Evolutionary conservation across 2,113 vertebrate species (phyloP).

Genomic region (Pelobates fuscus): DNA sequence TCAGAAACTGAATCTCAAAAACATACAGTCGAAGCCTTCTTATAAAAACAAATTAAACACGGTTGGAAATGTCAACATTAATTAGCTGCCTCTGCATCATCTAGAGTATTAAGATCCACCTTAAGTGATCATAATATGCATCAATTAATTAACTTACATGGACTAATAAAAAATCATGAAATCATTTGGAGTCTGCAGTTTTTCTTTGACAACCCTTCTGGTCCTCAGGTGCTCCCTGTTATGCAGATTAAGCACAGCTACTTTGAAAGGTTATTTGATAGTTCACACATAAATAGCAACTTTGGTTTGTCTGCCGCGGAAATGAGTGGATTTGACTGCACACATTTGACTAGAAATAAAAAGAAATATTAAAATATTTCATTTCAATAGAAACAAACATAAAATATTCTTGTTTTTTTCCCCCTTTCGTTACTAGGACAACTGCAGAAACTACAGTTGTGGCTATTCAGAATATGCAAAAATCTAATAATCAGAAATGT

Average conservation of each 20-base stretch:
- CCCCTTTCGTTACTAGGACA: too few relatives aligned
- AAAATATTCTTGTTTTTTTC: too few relatives aligned
- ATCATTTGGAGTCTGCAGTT: conserved; percentile 46
- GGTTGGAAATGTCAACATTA: conserved; percentile 61
- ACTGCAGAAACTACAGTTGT: too few relatives aligned
- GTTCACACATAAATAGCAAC: conserved; percentile 42
- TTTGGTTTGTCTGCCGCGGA: conserved; percentile 3
- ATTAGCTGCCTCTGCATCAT: conserved; percentile 57
- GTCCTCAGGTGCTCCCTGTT: conserved; percentile 49
- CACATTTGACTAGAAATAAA: too few relatives aligned
- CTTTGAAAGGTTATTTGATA: conserved; percentile 42
- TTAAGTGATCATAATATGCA: conserved; percentile 51
- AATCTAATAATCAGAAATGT: too few relatives aligned
- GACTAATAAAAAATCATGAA: conserved; percentile 49
- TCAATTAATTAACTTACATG: conserved; percentile 42
- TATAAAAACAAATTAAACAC: conserved; percentile 59
- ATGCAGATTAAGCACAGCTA: conserved; percentile 44
- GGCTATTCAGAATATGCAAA: too few relatives aligned
- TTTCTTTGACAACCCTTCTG: conserved; percentile 41
- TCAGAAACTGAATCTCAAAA: conserved; percentile 39
- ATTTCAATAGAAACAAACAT: too few relatives aligned
- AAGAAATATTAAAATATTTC: too few relatives aligned
- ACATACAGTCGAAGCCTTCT: conserved; percentile 50
- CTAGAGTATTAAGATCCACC: conserved; percentile 44
- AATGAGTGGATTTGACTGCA: background rate